A percentile compares a stretch with the other conserved stretches of the same genome.
Evolutionary conservation across 30 jellyfish, hydroid and myxozoan species (phyloP).

Genomic region (Morbakka virulenta): DNA sequence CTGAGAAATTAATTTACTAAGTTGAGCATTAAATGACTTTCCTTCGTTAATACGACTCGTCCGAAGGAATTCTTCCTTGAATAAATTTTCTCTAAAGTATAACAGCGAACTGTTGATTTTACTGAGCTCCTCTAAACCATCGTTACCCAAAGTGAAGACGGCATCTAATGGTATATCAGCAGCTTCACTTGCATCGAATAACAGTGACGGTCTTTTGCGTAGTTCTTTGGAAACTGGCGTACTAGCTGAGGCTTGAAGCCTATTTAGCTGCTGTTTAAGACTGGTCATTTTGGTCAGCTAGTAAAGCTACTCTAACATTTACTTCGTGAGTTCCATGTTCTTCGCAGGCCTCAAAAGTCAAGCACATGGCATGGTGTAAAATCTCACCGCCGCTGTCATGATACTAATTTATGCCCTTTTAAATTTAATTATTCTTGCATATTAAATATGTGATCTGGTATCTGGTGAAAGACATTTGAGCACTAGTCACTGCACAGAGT

Average conservation of each 20-base stretch:
- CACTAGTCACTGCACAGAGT: no score
- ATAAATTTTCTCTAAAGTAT: slow-evolving; percentile 55
- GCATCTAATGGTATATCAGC: slow-evolving; percentile 74
- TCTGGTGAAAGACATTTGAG: no score
- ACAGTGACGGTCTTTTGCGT: slow-evolving; percentile 59
- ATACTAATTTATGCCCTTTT: no score
- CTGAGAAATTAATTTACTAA: slow-evolving; percentile 40
- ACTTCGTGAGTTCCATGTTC: no score
- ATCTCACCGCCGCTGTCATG: no score
- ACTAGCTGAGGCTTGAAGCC: slow-evolving; percentile 80
- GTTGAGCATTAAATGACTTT: slow-evolving; percentile 43
- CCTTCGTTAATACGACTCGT: slow-evolving; percentile 64
- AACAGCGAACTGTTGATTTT: slow-evolving; percentile 50
- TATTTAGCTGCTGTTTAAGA: slow-evolving; percentile 65
- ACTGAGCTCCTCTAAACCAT: slow-evolving; percentile 69
- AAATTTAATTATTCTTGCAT: no score
- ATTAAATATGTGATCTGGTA: no score
- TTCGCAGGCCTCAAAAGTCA: no score
- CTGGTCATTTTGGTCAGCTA: slow-evolving; percentile 60
- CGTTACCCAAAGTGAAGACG: slow-evolving; percentile 55
- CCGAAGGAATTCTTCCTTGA: slow-evolving; percentile 35
- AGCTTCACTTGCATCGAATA: slow-evolving; percentile 81
- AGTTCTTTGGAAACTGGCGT: slow-evolving; percentile 28
- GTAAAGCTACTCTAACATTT: no score
- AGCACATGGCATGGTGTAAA: no score